A percentile compares a stretch with the other conserved stretches of the same genome.
These are phyloP conservation scores for Scolopax rusticola DNA, from an alignment of 2,797 vertebrate species.

Conservation along the genomic window DNA sequence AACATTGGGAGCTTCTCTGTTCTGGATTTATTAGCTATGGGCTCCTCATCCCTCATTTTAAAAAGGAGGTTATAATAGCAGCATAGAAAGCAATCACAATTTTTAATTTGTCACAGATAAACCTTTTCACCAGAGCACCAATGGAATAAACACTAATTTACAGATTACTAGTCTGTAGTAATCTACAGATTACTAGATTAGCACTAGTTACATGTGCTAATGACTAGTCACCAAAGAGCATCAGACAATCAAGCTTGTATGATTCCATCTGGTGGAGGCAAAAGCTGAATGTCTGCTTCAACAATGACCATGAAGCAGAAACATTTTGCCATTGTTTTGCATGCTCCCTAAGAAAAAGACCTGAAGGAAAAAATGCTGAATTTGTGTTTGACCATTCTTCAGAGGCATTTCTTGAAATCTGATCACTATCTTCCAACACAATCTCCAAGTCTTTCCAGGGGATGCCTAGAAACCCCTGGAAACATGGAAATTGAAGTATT, in stretches of 20 bases:
- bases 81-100: not conserved
- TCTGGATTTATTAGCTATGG: not conserved
- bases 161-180: not conserved
- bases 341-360: not conserved
- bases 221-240: not conserved
- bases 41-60: not conserved
- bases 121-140: not conserved
- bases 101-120: not conserved
- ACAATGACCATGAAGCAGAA: not conserved
- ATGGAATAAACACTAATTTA: not conserved
- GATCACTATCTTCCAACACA: not conserved
- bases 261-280: not conserved
- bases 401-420: slow-evolving; percentile 19
- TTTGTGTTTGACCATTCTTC: not conserved
- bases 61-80: not conserved
- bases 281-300: not conserved
- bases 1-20: not conserved
- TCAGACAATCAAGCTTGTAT: not conserved
- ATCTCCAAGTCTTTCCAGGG: not conserved
- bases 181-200: too few species aligned
- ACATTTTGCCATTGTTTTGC: not conserved
- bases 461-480: not conserved
- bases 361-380: not conserved
- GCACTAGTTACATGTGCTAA: not conserved
- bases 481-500: not conserved